phyloP scores from a whole-genome alignment of 2,113 vertebrate species.

The Channa maculata region DNA sequence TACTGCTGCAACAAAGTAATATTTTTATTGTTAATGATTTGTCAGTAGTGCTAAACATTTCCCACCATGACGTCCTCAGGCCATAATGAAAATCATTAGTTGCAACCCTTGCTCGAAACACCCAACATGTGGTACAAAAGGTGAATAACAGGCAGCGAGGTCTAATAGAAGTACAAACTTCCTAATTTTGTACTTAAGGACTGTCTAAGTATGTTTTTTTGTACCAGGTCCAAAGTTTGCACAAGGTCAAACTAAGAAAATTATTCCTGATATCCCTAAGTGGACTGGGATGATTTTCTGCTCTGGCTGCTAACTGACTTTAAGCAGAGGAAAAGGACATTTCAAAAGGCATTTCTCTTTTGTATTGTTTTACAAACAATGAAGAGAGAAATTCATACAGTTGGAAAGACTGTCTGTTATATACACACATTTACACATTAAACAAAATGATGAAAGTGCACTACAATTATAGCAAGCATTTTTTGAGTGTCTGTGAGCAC shows the following conservation, averaged over 20 bases:
- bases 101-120: no score
- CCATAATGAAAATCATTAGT: no score
- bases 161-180: background rate
- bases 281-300: background rate
- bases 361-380: no score
- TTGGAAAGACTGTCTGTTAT: no score
- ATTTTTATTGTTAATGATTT: no score
- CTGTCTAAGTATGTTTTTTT: background rate
- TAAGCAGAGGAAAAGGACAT: background rate
- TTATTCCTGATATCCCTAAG: background rate
- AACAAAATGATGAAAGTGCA: background rate
- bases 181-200: fast-evolving
- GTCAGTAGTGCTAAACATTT: no score
- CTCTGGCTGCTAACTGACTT: background rate
- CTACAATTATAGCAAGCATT: background rate
- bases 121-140: no score
- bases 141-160: no score
- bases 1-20: no score
- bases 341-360: background rate
- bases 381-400: no score
- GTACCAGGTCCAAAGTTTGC: background rate
- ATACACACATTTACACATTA: background rate
- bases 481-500: background rate
- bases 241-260: background rate
- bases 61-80: no score